Base-by-base conservation (phyloP, 2,113 vertebrate genomes). In the Rhegmatorhina hoffmannsi region DNA sequence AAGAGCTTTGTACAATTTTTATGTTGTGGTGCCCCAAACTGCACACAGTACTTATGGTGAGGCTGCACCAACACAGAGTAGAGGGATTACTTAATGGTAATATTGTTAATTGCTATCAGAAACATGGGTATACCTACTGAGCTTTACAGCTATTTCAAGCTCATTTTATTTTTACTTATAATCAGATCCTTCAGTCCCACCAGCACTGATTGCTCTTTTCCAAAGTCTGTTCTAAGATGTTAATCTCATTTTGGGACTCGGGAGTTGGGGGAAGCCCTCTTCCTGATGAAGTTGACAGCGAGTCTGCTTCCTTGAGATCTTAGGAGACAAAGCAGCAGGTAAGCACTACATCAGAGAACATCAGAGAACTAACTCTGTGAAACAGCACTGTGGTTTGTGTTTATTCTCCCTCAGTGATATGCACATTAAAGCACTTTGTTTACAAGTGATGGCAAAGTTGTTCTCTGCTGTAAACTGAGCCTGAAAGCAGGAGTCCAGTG, bases 391-490 rank as follows among this genome's bases (percentile, higher is more conserved):
- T 0, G 0, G 34, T 82, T 90, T 79, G 82, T 92, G 44, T 89
- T 96, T 76, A 58, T 89, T 90, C 34, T 92, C 55, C 19, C 53
- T 80, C 3, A 4, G 58, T 49, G 85, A 85, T 77, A 77, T 62
- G 74, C 3, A 2, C 26, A 70, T 84, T 89, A 70, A 86, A 77
- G 43, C 47, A 62, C 55, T 96, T 90, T 0, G 1, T 85, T 96
- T 93, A 69, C 83, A 80, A 92, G 58, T 58, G 92, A 89, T 87
- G 94, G 93, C 87, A 92, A 93, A 91, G 84, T 87, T 84, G 67
- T 87, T 90, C 79, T 90, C 64, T 92, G 76, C 80, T 87, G 83
- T 50, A 88, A 96, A 77, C 83, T 82, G 77, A 88, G 90, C 84
- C 91, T 80, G 75, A 76, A 96, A 91, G 76, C 69, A 83, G 50